Conservation (phyloP, 2,888 invertebrate genomes). For the Patella pellucida region DNA sequence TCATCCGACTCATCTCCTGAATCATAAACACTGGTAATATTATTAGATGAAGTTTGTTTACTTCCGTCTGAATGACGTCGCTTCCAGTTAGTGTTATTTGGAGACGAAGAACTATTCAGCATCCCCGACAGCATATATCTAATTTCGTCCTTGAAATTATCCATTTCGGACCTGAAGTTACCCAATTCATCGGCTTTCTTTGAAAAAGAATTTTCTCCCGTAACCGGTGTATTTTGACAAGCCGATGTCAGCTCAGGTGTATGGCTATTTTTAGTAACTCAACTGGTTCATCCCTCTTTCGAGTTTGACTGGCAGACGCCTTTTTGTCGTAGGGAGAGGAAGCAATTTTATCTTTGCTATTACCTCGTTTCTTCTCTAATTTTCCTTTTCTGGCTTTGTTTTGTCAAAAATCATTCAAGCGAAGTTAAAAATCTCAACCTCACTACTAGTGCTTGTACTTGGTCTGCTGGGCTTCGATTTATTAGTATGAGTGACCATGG, state of each 20-base stretch:
- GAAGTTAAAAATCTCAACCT: constrained; percentile 1
- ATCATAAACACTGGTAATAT: background rate
- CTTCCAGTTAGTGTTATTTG: background rate
- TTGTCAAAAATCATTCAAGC: background rate
- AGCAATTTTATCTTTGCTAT: background rate
- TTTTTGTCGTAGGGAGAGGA: background rate
- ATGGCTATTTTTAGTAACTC: background rate
- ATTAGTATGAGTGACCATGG: too few species aligned
- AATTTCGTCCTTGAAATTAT: background rate
- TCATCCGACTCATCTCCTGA: background rate
- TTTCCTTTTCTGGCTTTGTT: background rate
- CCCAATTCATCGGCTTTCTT: background rate
- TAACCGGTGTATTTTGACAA: background rate
- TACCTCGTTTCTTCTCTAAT: background rate
- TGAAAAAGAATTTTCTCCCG: background rate
- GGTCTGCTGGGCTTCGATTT: background rate
- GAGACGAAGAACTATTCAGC: background rate
- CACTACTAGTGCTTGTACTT: background rate
- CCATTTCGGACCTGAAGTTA: background rate
- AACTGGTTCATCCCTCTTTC: background rate
- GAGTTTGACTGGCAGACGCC: background rate
- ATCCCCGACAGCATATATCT: background rate
- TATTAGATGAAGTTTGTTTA: background rate
- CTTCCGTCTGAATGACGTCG: background rate
- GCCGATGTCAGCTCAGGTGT: background rate